These are phyloP conservation scores for Eulithis testata DNA, from an alignment of 2,888 invertebrate genomes.

Conservation along the genomic window DNA sequence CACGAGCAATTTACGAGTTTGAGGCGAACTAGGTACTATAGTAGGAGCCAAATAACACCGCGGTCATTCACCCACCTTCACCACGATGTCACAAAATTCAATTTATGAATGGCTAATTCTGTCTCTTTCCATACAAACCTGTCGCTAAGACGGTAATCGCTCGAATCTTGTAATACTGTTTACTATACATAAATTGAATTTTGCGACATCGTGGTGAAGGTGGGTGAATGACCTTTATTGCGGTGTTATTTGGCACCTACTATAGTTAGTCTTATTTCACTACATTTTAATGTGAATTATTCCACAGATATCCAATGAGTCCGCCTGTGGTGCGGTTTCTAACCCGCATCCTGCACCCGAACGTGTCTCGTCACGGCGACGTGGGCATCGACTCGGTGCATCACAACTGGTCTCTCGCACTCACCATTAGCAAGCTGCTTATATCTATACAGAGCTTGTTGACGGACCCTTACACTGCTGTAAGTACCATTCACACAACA, in stretches of 20 bases:
- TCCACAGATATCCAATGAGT: slow-evolving; percentile 91
- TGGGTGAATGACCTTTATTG: no score
- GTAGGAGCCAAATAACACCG: no score
- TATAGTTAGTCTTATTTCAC: background rate
- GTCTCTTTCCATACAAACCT: no score
- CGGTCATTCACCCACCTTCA: no score
- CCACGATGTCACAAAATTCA: no score
- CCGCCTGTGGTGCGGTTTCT: slow-evolving; percentile 96
- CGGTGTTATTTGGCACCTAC: no score
- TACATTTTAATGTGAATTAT: background rate
- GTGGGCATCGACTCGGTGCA: slow-evolving; percentile 98
- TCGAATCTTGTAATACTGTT: no score
- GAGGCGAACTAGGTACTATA: background rate
- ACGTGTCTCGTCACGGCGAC: slow-evolving; percentile 97
- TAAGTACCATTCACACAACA: slow-evolving; percentile 62
- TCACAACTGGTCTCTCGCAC: slow-evolving; percentile 97
- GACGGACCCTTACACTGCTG: slow-evolving; percentile 95
- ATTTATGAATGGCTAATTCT: no score
- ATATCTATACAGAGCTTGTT: slow-evolving; percentile 94
- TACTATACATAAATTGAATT: no score
- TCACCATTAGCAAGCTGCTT: slow-evolving; percentile 95
- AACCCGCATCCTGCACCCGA: slow-evolving; percentile 97
- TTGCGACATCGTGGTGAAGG: no score
- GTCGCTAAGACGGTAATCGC: no score
- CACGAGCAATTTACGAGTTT: no score